A percentile compares a stretch with the other conserved stretches of the same genome.
These are phyloP conservation scores for Halichoeres trimaculatus DNA, from an alignment of 2,113 vertebrate species.

Conservation along the genomic window DNA sequence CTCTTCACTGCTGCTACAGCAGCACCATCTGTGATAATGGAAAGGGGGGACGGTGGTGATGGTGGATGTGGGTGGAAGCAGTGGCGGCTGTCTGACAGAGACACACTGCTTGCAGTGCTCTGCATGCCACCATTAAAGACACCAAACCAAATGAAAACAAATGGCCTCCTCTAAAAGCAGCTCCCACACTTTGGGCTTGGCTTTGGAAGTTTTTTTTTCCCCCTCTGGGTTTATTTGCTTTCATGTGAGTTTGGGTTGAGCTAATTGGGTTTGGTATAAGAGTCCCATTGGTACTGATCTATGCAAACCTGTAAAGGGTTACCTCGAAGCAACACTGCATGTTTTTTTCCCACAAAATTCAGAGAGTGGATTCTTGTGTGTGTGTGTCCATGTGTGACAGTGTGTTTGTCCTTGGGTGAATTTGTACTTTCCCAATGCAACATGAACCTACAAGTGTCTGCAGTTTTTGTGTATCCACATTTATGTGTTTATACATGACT, in stretches of 20 bases:
- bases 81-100: constrained; percentile 39
- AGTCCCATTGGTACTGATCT: constrained; percentile 22
- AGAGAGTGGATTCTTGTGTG: neutral
- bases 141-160: constrained; percentile 63
- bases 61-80: constrained; percentile 27
- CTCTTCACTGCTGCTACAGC: constrained; percentile 30
- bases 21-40: constrained; percentile 37
- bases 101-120: constrained; percentile 45
- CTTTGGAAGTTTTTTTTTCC: neutral
- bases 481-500: constrained; percentile 18
- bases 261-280: constrained; percentile 41
- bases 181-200: neutral
- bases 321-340: neutral
- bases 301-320: constrained; percentile 13
- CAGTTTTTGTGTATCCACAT: constrained; percentile 2
- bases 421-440: neutral
- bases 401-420: constrained; percentile 7
- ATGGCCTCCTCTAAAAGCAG: constrained; percentile 40
- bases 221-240: constrained; percentile 20
- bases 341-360: neutral
- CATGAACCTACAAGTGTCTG: neutral
- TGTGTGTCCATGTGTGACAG: neutral
- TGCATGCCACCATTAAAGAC: constrained; percentile 41
- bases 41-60: constrained; percentile 3
- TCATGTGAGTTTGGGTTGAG: constrained; percentile 29